A percentile compares a stretch with the other conserved stretches of the same genome.
phyloP scores from a whole-genome alignment of 1,140 invertebrate species.

The Lasaia peninsularis region DNA sequence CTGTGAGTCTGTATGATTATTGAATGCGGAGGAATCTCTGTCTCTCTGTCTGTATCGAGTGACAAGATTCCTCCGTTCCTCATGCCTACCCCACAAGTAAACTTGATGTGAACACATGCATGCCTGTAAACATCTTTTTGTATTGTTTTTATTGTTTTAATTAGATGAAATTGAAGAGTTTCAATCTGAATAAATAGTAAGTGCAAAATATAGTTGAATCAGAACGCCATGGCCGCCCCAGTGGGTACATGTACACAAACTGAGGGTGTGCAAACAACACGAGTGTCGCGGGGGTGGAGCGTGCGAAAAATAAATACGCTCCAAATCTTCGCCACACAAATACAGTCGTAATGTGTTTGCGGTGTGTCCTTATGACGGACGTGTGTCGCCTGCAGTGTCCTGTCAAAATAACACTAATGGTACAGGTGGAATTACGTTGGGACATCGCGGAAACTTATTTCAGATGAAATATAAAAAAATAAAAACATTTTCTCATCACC shows the following conservation, averaged over 20 bases:
- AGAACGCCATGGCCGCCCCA: not conserved
- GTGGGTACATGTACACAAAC: constrained; percentile 33
- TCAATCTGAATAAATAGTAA: not conserved
- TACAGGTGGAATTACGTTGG: constrained; percentile 15
- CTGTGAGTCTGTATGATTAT: no score
- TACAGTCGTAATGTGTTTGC: constrained; percentile 63
- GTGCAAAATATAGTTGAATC: no score
- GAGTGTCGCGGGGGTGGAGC: constrained; percentile 37
- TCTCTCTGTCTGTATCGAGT: no score
- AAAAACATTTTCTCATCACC: not conserved
- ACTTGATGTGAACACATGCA: no score
- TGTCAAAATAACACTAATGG: constrained; percentile 27
- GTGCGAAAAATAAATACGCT: constrained; percentile 59
- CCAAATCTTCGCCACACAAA: constrained; percentile 54
- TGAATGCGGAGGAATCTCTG: no score
- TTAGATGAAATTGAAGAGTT: no score
- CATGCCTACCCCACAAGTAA: no score
- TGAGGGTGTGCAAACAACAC: constrained; percentile 48
- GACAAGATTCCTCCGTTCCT: no score
- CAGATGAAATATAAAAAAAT: not conserved
- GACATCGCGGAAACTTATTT: constrained; percentile 10
- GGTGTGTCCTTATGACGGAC: constrained; percentile 42
- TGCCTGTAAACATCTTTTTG: no score
- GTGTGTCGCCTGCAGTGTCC: constrained; percentile 28
- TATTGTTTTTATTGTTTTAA: no score